Percentiles rank a stretch among this genome's conserved stretches.
Conservation (phyloP, 2,113 vertebrate species). For the Alces alces region DNA sequence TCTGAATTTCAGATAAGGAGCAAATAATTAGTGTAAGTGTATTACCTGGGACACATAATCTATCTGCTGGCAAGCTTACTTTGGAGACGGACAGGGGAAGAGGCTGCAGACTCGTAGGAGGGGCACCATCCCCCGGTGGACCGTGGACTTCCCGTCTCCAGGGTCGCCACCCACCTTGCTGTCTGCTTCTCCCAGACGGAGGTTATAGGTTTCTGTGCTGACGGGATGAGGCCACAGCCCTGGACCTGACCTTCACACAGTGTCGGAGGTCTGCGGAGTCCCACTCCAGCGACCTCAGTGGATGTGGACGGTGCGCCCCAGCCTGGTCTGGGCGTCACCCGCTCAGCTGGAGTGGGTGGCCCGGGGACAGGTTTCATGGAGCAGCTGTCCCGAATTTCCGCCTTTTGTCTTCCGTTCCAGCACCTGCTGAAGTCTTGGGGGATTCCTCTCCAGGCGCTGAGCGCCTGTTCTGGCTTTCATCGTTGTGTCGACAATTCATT, state of each 20-base stretch:
- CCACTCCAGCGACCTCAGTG: background rate
- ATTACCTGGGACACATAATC: accelerated
- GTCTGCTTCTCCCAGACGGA: background rate
- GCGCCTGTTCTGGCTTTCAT: background rate
- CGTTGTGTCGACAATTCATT: accelerated
- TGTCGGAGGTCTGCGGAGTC: background rate
- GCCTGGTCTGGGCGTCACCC: accelerated
- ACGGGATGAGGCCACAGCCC: background rate
- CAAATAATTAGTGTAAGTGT: accelerated
- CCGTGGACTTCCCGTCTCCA: background rate
- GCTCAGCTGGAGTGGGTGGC: background rate
- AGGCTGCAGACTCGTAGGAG: accelerated
- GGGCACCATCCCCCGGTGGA: accelerated
- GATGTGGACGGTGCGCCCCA: too few species aligned
- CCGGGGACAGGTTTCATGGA: background rate
- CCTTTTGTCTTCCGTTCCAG: accelerated
- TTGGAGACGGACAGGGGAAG: accelerated
- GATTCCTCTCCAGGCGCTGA: background rate
- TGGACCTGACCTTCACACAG: background rate
- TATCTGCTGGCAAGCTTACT: too few species aligned
- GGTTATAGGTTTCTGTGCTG: too few species aligned
- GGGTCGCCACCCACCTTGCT: accelerated
- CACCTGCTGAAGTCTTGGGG: background rate
- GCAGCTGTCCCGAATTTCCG: accelerated
- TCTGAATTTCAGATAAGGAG: background rate